Conservation (phyloP, 2,113 vertebrate species). For the Laticauda colubrina region DNA sequence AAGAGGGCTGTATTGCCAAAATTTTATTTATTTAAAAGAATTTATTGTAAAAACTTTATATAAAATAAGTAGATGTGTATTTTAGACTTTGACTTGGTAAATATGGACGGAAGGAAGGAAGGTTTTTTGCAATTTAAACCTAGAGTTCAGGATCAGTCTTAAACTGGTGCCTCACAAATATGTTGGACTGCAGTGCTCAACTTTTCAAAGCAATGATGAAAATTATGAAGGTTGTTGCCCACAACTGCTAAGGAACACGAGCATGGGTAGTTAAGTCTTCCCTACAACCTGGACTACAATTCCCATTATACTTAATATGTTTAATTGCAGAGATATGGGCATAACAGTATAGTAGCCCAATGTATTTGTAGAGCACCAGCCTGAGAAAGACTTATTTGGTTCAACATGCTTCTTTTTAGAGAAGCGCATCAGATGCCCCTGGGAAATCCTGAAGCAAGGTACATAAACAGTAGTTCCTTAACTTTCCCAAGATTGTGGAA, state of each 20-base stretch:
- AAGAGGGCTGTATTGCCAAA: neutral
- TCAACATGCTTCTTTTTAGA: neutral
- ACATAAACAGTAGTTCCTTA: neutral
- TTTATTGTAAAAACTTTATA: neutral
- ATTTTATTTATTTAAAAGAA: neutral
- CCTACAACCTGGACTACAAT: neutral
- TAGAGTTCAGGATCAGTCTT: neutral
- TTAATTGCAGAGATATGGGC: neutral
- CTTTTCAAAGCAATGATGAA: neutral
- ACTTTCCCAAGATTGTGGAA: neutral
- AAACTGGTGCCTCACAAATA: neutral
- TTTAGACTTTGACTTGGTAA: neutral
- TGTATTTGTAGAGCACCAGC: neutral
- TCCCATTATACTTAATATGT: neutral
- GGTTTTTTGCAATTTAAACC: neutral
- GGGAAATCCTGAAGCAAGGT: neutral
- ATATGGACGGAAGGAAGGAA: neutral
- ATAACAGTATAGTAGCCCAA: neutral
- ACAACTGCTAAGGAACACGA: neutral
- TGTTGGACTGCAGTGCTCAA: neutral
- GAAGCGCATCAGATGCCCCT: neutral
- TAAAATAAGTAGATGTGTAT: neutral
- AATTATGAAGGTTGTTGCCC: neutral
- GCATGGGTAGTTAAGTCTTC: neutral
- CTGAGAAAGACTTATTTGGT: neutral